phyloP scores from a whole-genome alignment of 2,797 vertebrate species.

The Phylloscopus collybita region DNA sequence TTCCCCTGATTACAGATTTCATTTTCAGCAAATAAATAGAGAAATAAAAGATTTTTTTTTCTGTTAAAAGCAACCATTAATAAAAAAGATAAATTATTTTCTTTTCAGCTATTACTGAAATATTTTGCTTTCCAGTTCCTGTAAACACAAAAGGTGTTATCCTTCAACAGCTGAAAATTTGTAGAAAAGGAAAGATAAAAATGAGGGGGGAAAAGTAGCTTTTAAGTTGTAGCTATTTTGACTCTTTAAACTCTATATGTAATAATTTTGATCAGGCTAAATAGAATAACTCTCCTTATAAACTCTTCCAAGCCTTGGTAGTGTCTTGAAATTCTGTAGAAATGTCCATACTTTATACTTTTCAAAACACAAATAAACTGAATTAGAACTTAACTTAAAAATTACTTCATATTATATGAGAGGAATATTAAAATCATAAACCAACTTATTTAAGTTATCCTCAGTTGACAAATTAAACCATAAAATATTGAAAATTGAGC shows the following conservation, averaged over 20 bases:
- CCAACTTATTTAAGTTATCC: background rate
- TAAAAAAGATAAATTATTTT: background rate
- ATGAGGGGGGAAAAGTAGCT: rapidly evolving
- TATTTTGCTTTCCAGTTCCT: background rate
- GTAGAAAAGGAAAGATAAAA: background rate
- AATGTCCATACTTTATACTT: background rate
- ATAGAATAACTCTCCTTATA: background rate
- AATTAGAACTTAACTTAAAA: background rate
- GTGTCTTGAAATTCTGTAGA: background rate
- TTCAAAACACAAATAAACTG: background rate
- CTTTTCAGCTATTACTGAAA: background rate
- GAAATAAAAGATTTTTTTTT: rapidly evolving
- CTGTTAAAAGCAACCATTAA: background rate
- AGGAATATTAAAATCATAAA: background rate
- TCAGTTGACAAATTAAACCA: background rate
- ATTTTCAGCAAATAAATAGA: background rate
- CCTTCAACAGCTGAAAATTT: background rate
- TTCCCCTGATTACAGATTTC: background rate
- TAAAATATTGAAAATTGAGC: background rate
- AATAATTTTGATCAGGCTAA: background rate
- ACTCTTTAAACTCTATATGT: background rate
- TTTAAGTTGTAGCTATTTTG: background rate
- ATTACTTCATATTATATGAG: background rate
- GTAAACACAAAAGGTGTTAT: background rate
- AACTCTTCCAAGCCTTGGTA: background rate